Evolutionary conservation across 2,113 vertebrate genomes (phyloP).

Genomic region (Lophura nycthemera): DNA sequence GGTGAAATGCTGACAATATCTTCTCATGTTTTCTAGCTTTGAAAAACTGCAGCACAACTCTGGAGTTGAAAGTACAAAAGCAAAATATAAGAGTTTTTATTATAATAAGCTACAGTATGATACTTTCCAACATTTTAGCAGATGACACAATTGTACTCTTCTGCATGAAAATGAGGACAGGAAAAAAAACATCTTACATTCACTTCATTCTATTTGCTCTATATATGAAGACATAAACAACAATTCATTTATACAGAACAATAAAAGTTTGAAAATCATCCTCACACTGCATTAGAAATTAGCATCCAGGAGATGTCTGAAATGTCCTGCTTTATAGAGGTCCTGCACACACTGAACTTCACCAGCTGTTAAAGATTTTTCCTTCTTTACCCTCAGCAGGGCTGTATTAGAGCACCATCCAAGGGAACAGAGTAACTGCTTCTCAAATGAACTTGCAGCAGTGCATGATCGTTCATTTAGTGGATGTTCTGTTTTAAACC

Average conservation of each 20-base stretch:
- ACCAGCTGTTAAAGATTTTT: not conserved
- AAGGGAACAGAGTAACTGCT: not conserved
- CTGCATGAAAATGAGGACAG: not conserved
- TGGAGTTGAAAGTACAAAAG: not conserved
- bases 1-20: conserved; percentile 65
- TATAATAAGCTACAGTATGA: not conserved
- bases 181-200: not conserved
- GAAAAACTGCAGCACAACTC: conserved; percentile 24
- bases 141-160: not conserved
- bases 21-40: conserved; percentile 48
- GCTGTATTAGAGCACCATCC: not conserved
- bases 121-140: not conserved
- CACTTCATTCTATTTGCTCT: not conserved
- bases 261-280: not conserved
- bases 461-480: not conserved
- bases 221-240: not conserved
- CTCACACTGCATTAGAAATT: not conserved
- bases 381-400: not conserved
- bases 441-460: conserved; percentile 14
- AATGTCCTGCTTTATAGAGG: not conserved
- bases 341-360: not conserved
- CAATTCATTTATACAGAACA: not conserved
- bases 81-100: not conserved
- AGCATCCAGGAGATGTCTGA: not conserved
- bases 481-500: conserved; percentile 52